Conservation (phyloP, 2,888 invertebrate species). For the Macaria liturata region DNA sequence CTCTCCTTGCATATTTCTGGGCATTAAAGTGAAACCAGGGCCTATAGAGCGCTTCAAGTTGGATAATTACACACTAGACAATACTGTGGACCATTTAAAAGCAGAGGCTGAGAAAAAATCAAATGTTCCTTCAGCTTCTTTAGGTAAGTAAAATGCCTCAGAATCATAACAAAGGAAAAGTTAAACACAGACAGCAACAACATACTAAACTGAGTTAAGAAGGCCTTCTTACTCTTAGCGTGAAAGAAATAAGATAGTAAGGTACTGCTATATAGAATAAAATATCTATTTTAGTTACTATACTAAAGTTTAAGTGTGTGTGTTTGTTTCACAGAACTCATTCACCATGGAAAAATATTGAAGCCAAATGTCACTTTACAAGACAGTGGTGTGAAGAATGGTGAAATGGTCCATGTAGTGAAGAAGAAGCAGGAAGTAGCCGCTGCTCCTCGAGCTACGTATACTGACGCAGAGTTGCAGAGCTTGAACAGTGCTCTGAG, state of each 20-base stretch:
- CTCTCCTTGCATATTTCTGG: constrained; percentile 64
- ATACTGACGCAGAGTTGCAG: constrained; percentile 84
- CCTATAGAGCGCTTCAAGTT: constrained; percentile 74
- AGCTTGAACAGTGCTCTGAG: constrained; percentile 85
- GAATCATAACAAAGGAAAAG: too few relatives aligned
- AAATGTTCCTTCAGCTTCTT: constrained; percentile 79
- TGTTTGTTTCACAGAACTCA: constrained; percentile 77
- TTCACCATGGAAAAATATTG: constrained; percentile 88
- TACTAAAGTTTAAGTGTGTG: too few relatives aligned
- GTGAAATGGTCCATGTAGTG: constrained; percentile 83
- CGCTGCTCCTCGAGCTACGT: constrained; percentile 65
- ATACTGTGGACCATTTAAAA: constrained; percentile 84
- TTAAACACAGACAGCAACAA: too few relatives aligned
- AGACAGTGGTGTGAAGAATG: constrained; percentile 84
- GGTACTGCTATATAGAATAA: too few relatives aligned
- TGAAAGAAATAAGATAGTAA: too few relatives aligned
- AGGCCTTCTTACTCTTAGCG: too few relatives aligned
- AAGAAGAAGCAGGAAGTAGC: constrained; percentile 68
- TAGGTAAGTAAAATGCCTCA: constrained; percentile 67
- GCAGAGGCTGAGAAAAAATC: constrained; percentile 81
- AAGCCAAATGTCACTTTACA: constrained; percentile 84
- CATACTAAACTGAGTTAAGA: too few relatives aligned
- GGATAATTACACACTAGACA: constrained; percentile 84
- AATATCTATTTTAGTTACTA: too few relatives aligned
- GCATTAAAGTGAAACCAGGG: constrained; percentile 75